Conservation (phyloP, 2,797 vertebrate species). For the Carduelis carduelis region DNA sequence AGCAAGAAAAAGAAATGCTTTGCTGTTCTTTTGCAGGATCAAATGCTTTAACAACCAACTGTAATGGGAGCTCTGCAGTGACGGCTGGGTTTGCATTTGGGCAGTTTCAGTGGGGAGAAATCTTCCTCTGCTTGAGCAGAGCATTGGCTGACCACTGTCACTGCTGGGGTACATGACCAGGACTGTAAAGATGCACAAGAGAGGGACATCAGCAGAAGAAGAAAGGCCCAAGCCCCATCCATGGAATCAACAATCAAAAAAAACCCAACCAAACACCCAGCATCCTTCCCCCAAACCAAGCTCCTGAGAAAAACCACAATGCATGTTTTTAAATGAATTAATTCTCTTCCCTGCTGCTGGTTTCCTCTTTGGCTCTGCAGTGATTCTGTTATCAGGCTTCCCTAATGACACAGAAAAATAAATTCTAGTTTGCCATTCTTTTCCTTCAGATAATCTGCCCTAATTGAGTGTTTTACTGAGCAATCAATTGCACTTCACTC, state of each 20-base stretch:
- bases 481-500: not conserved
- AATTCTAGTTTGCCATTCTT: not conserved
- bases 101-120: not conserved
- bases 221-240: fast-evolving
- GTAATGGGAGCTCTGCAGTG: not conserved
- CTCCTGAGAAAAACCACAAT: not conserved
- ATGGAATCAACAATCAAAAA: not conserved
- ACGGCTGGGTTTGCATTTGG: not conserved
- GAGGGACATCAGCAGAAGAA: not conserved
- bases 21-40: not conserved
- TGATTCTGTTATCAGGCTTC: not conserved
- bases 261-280: fast-evolving
- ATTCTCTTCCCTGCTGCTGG: not conserved
- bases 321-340: not conserved
- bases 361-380: not conserved
- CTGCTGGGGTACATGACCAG: not conserved
- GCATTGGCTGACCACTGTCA: not conserved
- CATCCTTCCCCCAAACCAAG: fast-evolving
- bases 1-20: not conserved
- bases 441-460: not conserved
- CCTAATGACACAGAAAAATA: not conserved
- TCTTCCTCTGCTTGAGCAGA: not conserved
- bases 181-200: not conserved
- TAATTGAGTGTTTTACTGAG: not conserved
- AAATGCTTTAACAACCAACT: not conserved